These are phyloP conservation scores for Andrena fulva DNA, from an alignment of 2,888 invertebrate genomes.

Conservation along the genomic window DNA sequence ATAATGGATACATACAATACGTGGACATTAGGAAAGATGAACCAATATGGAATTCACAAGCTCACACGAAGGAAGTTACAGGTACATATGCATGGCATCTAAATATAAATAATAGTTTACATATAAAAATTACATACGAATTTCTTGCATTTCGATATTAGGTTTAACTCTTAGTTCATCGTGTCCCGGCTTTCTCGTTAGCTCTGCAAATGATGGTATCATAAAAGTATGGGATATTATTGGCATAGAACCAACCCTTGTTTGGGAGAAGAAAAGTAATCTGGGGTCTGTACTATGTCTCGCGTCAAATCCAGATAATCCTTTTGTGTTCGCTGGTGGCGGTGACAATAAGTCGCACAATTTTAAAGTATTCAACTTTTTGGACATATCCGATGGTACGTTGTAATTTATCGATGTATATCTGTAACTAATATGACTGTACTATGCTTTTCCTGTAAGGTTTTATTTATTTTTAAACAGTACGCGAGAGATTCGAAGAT, in stretches of 20 bases:
- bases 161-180: constrained; percentile 90
- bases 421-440: not conserved
- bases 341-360: constrained; percentile 93
- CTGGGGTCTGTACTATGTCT: constrained; percentile 92
- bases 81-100: constrained; percentile 84
- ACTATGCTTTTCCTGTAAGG: not conserved
- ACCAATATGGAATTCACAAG: constrained; percentile 89
- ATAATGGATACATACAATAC: constrained; percentile 86
- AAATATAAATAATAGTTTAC: not conserved
- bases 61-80: constrained; percentile 94
- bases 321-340: constrained; percentile 92
- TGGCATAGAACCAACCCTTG: constrained; percentile 74
- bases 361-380: constrained; percentile 89
- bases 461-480: constrained; percentile 61
- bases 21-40: constrained; percentile 86
- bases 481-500: constrained; percentile 72
- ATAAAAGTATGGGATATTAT: constrained; percentile 94
- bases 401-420: not conserved
- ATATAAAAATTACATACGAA: not conserved
- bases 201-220: constrained; percentile 92
- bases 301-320: constrained; percentile 92
- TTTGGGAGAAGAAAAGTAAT: constrained; percentile 82
- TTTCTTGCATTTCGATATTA: constrained; percentile 70
- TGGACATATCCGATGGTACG: constrained; percentile 87
- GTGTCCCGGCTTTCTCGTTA: constrained; percentile 91